Percentiles rank a stretch among this genome's conserved stretches.
Conservation (phyloP, 2,113 vertebrate species). For the Ciconia stormi region DNA sequence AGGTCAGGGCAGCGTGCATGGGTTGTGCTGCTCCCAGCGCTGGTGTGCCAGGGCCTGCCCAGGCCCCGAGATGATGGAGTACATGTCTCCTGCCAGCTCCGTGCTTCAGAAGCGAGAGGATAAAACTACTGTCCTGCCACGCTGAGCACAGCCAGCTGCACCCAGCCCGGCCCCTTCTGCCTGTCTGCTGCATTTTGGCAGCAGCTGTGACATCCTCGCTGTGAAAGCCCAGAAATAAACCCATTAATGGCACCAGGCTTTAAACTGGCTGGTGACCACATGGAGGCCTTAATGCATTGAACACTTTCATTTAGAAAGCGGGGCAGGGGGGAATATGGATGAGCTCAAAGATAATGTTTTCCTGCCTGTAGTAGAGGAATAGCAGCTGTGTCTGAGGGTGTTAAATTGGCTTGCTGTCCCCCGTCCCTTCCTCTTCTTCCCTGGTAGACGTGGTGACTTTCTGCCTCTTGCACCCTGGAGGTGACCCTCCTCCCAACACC, state of each 20-base stretch:
- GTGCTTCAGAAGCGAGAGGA: not conserved
- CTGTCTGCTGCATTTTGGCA: not conserved
- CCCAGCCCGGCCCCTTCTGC: not conserved
- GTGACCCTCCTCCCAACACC: not conserved
- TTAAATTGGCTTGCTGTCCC: not conserved
- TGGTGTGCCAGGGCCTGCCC: not conserved
- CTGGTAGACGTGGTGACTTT: not conserved
- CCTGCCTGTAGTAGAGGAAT: not conserved
- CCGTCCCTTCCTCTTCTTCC: not conserved
- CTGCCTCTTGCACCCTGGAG: not conserved
- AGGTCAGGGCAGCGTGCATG: accelerated
- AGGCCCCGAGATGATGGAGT: accelerated
- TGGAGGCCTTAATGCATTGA: not conserved
- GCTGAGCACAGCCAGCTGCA: not conserved
- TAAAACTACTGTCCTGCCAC: accelerated
- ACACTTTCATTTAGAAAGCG: not conserved
- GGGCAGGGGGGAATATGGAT: not conserved
- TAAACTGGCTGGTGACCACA: not conserved
- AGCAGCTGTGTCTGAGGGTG: not conserved
- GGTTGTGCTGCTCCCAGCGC: not conserved
- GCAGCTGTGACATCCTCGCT: not conserved
- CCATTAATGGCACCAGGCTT: not conserved
- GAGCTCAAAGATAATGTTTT: not conserved
- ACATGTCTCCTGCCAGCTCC: not conserved
- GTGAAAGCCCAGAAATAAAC: not conserved